Percentiles rank a stretch among this genome's conserved stretches.
Conservation (phyloP, 2,888 invertebrate genomes). For the Unio pictorum region DNA sequence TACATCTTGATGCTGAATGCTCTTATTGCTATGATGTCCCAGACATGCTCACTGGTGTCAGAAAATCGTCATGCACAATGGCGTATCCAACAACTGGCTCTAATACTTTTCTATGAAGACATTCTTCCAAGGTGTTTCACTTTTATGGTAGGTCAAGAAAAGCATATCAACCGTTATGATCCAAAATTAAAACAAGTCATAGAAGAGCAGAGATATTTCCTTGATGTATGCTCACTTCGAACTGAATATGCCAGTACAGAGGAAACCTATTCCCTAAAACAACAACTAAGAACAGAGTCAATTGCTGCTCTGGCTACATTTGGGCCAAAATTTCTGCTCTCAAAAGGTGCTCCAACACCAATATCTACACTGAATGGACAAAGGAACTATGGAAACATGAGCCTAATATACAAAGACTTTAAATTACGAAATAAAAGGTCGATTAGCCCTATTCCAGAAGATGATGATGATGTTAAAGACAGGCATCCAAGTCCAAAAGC, state of each 20-base stretch:
- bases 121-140: conserved; percentile 28
- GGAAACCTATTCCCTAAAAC: conserved; percentile 34
- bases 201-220: conserved; percentile 36
- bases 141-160: conserved; percentile 30
- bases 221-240: conserved; percentile 46
- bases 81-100: conserved; percentile 47
- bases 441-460: too few relatives aligned
- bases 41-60: conserved; percentile 50
- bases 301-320: conserved; percentile 2
- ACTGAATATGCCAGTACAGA: conserved; percentile 44
- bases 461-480: too few relatives aligned
- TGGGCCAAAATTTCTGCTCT: too few relatives aligned
- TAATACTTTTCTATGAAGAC: conserved; percentile 48
- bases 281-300: conserved; percentile 19
- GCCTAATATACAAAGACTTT: too few relatives aligned
- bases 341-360: too few relatives aligned
- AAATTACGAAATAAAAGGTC: too few relatives aligned
- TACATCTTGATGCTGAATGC: conserved; percentile 56
- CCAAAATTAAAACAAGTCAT: conserved; percentile 30
- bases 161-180: conserved; percentile 37
- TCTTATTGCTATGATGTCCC: conserved; percentile 61
- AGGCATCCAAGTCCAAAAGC: too few relatives aligned
- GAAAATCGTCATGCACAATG: conserved; percentile 49
- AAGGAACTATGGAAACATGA: too few relatives aligned
- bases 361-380: too few relatives aligned